Percentiles rank a stretch among this genome's conserved stretches.
Conservation (phyloP, 2,888 invertebrate species). For the Xylocampa areola region DNA sequence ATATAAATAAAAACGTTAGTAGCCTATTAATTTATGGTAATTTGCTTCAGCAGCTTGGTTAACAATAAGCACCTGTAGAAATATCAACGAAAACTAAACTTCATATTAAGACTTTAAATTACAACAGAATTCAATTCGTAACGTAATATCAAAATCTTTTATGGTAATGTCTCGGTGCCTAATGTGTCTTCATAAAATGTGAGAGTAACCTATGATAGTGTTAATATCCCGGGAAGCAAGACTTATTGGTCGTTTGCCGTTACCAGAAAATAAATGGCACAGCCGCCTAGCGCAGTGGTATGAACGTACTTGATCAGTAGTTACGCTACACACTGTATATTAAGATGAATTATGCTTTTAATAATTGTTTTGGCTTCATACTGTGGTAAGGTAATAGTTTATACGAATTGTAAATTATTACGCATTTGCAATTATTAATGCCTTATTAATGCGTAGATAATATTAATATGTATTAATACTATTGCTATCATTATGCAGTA, state of each 20-base stretch:
- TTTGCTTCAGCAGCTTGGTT: too few relatives aligned
- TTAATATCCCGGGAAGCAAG: slow-evolving; percentile 88
- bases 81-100: too few relatives aligned
- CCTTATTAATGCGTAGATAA: too few relatives aligned
- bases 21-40: too few relatives aligned
- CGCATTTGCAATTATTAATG: too few relatives aligned
- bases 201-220: slow-evolving; percentile 89
- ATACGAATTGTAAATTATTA: slow-evolving; percentile 27
- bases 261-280: slow-evolving; percentile 84
- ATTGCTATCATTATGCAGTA: slow-evolving; percentile 6
- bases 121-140: slow-evolving; percentile 53
- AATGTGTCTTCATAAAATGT: slow-evolving; percentile 88
- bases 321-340: slow-evolving; percentile 54
- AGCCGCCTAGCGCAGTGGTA: slow-evolving; percentile 67
- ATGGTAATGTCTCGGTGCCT: slow-evolving; percentile 81
- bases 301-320: slow-evolving; percentile 61
- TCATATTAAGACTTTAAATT: slow-evolving; percentile 48
- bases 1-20: too few relatives aligned
- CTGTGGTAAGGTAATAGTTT: too few relatives aligned
- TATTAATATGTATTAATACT: too few relatives aligned
- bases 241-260: slow-evolving; percentile 89
- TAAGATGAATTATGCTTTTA: slow-evolving; percentile 54
- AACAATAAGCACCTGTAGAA: too few relatives aligned
- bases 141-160: slow-evolving; percentile 68
- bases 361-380: slow-evolving; percentile 41